These are phyloP conservation scores for Carcharodon carcharias DNA, from an alignment of 2,797 vertebrate species.

Conservation along the genomic window DNA sequence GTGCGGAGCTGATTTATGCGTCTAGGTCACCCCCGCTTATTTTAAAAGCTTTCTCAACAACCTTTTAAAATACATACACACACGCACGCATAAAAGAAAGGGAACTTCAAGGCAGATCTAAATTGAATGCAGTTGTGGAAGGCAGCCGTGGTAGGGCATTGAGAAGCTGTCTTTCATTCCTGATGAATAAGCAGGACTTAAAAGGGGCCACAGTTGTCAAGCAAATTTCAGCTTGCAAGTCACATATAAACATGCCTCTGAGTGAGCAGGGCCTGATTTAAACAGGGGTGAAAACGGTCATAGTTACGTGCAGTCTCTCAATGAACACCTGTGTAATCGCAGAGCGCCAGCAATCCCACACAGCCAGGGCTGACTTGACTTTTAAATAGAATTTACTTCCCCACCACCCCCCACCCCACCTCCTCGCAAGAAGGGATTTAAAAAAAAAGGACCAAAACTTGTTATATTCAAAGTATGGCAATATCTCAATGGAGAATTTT, in stretches of 20 bases:
- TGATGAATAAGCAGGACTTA: slow-evolving; percentile 1
- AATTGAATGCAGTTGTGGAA: slow-evolving; percentile 28
- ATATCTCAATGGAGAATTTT: not conserved
- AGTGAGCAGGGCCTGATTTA: not conserved
- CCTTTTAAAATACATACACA: slow-evolving; percentile 33
- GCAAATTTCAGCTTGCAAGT: slow-evolving; percentile 11
- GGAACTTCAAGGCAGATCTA: slow-evolving; percentile 15
- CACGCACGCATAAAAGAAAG: not conserved
- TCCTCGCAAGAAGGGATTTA: not conserved
- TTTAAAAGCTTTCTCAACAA: slow-evolving; percentile 29
- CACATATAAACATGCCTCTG: not conserved
- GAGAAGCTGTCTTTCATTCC: slow-evolving; percentile 9
- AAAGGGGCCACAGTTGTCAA: not conserved
- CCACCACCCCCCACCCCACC: not conserved
- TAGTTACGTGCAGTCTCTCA: not conserved
- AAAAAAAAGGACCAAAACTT: not conserved
- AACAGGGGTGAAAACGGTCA: not conserved
- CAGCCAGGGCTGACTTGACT: not conserved
- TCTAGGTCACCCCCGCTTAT: slow-evolving; percentile 24
- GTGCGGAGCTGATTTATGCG: not conserved
- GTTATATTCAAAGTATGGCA: not conserved
- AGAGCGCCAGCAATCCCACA: not conserved
- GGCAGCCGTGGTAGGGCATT: not conserved
- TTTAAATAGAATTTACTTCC: not conserved
- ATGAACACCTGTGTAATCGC: not conserved